These are phyloP conservation scores for Habrosyne pyritoides DNA, from an alignment of 2,888 invertebrate species.

Conservation along the genomic window DNA sequence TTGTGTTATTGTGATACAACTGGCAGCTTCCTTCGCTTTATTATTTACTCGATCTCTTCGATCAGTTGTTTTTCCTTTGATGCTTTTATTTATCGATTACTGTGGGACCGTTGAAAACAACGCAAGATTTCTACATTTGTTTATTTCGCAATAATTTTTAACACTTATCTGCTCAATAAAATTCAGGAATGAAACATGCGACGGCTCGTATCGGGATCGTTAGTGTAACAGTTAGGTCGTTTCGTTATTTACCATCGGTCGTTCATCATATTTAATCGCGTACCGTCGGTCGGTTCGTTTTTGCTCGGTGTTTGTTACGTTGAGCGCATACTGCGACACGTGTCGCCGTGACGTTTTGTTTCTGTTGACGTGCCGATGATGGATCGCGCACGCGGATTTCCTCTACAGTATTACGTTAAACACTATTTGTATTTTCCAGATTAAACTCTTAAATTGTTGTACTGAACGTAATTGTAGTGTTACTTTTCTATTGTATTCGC, in stretches of 20 bases:
- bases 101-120: background rate
- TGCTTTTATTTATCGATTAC: conserved; percentile 22
- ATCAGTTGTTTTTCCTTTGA: conserved; percentile 47
- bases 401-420: conserved; percentile 18
- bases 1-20: conserved; percentile 60
- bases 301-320: conserved; percentile 40
- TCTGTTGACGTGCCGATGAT: conserved; percentile 51
- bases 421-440: conserved; percentile 8
- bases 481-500: background rate
- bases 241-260: conserved; percentile 63
- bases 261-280: conserved; percentile 76
- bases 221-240: conserved; percentile 67
- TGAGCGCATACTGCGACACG: conserved; percentile 53
- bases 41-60: conserved; percentile 53
- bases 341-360: conserved; percentile 57
- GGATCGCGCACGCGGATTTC: conserved; percentile 43
- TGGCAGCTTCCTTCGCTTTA: conserved; percentile 53
- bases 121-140: conserved; percentile 13
- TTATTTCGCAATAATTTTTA: conserved; percentile 34
- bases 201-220: conserved; percentile 60
- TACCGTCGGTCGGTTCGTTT: conserved; percentile 50
- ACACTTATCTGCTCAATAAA: conserved; percentile 59
- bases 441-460: background rate
- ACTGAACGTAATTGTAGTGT: background rate
- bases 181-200: conserved; percentile 59